Evolutionary conservation across 2,113 vertebrate genomes (phyloP), one percentile per base, ranked within the genome.

Genomic region (Epinephelus lanceolatus): DNA sequence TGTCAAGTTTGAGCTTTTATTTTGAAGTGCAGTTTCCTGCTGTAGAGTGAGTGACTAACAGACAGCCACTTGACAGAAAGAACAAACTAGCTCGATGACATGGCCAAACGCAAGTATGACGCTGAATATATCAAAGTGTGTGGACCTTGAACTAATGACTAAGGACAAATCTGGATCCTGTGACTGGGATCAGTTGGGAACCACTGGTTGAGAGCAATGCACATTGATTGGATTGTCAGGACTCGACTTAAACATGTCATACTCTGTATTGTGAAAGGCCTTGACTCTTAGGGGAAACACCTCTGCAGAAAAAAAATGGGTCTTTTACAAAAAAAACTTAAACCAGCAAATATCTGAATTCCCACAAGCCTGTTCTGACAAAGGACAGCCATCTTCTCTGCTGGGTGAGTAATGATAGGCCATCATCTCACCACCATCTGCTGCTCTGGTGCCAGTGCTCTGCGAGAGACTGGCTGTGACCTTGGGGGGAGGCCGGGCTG

Each of bases 371-470:
- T 62, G 47, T 80, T 71, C 37, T 40, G 60, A 70, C 62, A 65
- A 63, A 80, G 40, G 18, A 74, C 63, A 72, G 74, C 62, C 78
- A 68, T 88, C 37, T 81, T 79, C 75, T 80, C 57, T 61, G 62
- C 51, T 79, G 80, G 66, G 71, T 90, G 89, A 91, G 86, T 88
- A 84, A 86, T 80, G 88, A 87, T 73, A 68, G 85, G 62, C 75
- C 81, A 80, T 91, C 69, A 72, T 87, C 89, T 90, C 19, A 5
- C 78, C 73, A 80, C 87, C 90, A 92, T 91, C 91, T 92, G 90
- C 85, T 85, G 78, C 89, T 79, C 71, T 83, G 88, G 72, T 87
- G 76, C 84, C 80, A 55, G 78, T 25, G 75, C 72, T 85, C 72
- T 75, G 63, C 49, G 53, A 86, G 76, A 89, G 76, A 82, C 81